These are phyloP conservation scores for Nansenia antarctica DNA, from an alignment of 2,113 vertebrate genomes.

Conservation along the genomic window DNA sequence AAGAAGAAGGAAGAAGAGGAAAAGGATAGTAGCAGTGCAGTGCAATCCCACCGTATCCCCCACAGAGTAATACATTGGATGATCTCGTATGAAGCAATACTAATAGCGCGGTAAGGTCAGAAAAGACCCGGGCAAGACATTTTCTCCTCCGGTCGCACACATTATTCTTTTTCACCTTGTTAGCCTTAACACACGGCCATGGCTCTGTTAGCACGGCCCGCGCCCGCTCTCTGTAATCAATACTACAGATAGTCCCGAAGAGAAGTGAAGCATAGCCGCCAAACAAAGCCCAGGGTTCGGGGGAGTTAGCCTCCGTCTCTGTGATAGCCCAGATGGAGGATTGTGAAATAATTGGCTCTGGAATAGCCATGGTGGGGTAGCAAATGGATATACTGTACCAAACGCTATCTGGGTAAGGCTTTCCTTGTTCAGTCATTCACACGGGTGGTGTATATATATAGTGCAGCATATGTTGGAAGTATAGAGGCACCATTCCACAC, in stretches of 20 bases:
- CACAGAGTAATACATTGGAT: constrained; percentile 58
- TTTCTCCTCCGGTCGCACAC: constrained; percentile 49
- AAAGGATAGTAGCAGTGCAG: background rate
- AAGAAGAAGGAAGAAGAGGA: background rate
- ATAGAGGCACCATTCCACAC: background rate
- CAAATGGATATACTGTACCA: background rate
- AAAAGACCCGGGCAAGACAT: constrained; percentile 15
- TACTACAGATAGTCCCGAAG: constrained; percentile 40
- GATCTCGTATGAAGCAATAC: constrained; percentile 59
- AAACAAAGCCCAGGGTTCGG: constrained; percentile 29
- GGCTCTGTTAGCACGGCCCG: constrained; percentile 46
- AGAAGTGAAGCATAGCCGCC: constrained; percentile 53
- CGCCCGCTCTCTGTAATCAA: constrained; percentile 48
- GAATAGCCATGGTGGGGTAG: background rate
- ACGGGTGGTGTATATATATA: constrained; percentile 9
- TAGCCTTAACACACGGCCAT: constrained; percentile 57
- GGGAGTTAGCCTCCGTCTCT: constrained; percentile 2
- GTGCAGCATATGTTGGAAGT: background rate
- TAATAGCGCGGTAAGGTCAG: constrained; percentile 53
- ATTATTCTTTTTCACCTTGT: constrained; percentile 74
- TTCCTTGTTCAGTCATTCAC: constrained; percentile 39
- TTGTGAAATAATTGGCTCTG: constrained; percentile 64
- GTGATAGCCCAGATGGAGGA: constrained; percentile 15
- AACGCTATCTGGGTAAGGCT: background rate
- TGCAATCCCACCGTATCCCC: constrained; percentile 29